Conservation (phyloP, 2,888 invertebrate species). For the Carpatolechia fugitivella region DNA sequence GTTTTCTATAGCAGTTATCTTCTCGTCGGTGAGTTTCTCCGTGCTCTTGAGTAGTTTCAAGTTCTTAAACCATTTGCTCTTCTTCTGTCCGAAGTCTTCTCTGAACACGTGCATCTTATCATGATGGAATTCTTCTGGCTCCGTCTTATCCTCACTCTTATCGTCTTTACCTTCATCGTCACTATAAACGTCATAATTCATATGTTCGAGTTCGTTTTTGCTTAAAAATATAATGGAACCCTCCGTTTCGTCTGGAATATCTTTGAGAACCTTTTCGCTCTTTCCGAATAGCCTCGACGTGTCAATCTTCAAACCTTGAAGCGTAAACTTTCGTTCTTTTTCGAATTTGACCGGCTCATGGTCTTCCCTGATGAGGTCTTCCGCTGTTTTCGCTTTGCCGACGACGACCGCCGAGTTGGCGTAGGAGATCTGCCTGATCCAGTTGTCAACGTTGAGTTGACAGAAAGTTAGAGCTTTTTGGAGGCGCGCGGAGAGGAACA, state of each 20-base stretch:
- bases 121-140: constrained; percentile 62
- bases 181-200: constrained; percentile 78
- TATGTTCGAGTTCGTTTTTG: constrained; percentile 82
- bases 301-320: constrained; percentile 73
- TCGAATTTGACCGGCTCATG: constrained; percentile 73
- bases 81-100: constrained; percentile 75
- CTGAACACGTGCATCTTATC: constrained; percentile 75
- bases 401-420: constrained; percentile 56
- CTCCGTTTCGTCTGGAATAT: constrained; percentile 80
- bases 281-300: constrained; percentile 72
- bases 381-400: constrained; percentile 69
- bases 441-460: constrained; percentile 81
- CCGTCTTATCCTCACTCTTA: constrained; percentile 60
- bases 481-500: constrained; percentile 82
- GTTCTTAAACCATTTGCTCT: constrained; percentile 83
- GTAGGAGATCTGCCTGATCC: constrained; percentile 81
- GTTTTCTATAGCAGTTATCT: constrained; percentile 62
- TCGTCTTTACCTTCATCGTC: constrained; percentile 74
- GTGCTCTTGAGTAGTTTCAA: constrained; percentile 74
- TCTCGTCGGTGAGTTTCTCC: constrained; percentile 67
- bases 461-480: constrained; percentile 83
- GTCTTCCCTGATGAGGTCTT: constrained; percentile 78
- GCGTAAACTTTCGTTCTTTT: constrained; percentile 73
- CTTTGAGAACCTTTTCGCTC: constrained; percentile 73
- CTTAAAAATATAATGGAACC: constrained; percentile 84